Base-by-base conservation (phyloP, 2,888 invertebrate genomes). In the Cheilosia soror region DNA sequence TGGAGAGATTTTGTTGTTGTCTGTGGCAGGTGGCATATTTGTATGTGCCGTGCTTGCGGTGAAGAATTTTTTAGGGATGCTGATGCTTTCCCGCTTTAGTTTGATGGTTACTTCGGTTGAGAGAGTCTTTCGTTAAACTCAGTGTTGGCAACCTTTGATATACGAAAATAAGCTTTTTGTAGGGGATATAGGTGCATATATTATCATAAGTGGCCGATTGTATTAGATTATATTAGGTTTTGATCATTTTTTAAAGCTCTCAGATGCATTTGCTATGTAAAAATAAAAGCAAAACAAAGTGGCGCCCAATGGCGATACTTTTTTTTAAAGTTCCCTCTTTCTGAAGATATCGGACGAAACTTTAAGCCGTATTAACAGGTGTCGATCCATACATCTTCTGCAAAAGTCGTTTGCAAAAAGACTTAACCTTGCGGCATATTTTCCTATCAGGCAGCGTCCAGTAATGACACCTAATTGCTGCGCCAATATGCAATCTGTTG, bases 41-140 rank as follows among this genome's bases (percentile, higher is more conserved):
- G 13, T 69, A 44, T 47, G 49, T 49, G 51, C 13, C 33, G 49
- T 49, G 51, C 13, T 9, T 11, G 15, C 11, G 47, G 47, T 57
- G 69, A 69, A 60, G 57, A 71, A 0, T 71, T 42, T 9, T 25
- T 7, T 37, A 42, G 62, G 29, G 27, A 40, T 76, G 6, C 6
- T 62, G 0, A 37, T 42, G 40, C 9, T 69, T 58, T 60, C 78
- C 60, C 33, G 47, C 13, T 69, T 7, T 7, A 13, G 58, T 11
- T 40, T 0, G n/a, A 25, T 37, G 37, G 15, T 29, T 3, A 0
- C 3, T 29, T 31, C 6, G 31, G 11, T 11, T 55, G 47, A 40
- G 57, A 55, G 65, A 75, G 53, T 20, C 47, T 40, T 85, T 85
- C 85, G 85, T 85, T 72, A 57, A 81, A 13, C 72, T 68, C 71